phyloP scores from a whole-genome alignment of 2,113 vertebrate species.

The Lichenostomus cassidix region DNA sequence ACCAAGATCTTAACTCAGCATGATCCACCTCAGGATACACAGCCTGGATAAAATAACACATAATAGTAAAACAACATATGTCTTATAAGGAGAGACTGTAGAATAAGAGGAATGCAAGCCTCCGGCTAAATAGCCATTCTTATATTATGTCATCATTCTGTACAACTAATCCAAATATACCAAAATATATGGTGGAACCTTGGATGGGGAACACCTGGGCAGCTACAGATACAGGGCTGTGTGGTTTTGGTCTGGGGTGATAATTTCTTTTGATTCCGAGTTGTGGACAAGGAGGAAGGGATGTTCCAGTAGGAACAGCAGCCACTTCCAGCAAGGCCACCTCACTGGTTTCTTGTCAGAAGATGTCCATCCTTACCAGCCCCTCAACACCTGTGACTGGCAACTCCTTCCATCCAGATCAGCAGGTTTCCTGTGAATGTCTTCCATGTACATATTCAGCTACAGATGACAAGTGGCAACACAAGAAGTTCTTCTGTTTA shows the following conservation, averaged over 20 bases:
- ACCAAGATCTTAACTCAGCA: not conserved
- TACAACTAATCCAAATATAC: not conserved
- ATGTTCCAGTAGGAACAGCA: not conserved
- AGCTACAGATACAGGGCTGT: not conserved
- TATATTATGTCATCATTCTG: not conserved
- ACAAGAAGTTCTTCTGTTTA: not conserved
- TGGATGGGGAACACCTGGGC: not conserved
- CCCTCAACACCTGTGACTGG: not conserved
- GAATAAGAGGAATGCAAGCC: not conserved
- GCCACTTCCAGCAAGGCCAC: fast-evolving
- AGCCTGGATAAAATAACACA: not conserved
- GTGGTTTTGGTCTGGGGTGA: not conserved
- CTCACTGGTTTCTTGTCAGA: not conserved
- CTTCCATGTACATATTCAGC: not conserved
- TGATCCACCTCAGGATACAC: not conserved
- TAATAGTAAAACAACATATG: not conserved
- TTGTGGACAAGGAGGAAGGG: not conserved
- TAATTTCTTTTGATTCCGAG: not conserved
- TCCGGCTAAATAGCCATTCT: not conserved
- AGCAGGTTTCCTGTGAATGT: not conserved
- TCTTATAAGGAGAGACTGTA: not conserved
- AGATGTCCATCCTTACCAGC: fast-evolving
- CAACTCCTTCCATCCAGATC: not conserved
- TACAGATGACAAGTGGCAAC: not conserved
- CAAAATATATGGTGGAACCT: too few relatives aligned